These are phyloP conservation scores for Ophioninae sp. DNA, from an alignment of 2,888 invertebrate species.

Conservation along the genomic window DNA sequence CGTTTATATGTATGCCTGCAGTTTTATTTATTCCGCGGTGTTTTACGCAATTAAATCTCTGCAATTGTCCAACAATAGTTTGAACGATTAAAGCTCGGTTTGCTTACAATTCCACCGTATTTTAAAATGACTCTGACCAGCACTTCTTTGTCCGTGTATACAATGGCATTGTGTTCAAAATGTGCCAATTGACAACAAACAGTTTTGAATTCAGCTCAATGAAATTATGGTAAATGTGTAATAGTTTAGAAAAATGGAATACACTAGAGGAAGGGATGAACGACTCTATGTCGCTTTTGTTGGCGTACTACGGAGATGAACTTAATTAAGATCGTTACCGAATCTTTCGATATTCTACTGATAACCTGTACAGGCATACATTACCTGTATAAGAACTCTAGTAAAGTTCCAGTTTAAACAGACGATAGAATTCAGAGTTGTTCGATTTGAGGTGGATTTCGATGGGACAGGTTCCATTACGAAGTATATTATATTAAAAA, in stretches of 20 bases:
- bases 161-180: too few species aligned
- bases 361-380: too few species aligned
- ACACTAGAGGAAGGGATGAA: background rate
- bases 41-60: background rate
- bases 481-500: background rate
- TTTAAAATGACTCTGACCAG: too few species aligned
- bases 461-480: background rate
- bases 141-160: too few species aligned
- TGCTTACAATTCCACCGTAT: background rate
- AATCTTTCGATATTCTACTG: too few species aligned
- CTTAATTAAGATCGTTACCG: too few species aligned
- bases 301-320: background rate
- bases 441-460: background rate
- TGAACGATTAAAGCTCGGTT: background rate
- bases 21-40: background rate
- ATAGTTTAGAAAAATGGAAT: background rate
- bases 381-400: too few species aligned
- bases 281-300: background rate
- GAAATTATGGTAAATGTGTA: background rate
- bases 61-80: background rate
- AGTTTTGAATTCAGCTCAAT: background rate
- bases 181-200: background rate
- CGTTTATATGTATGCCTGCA: background rate
- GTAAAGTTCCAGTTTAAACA: too few species aligned
- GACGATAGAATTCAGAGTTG: background rate